phyloP scores from a whole-genome alignment of 2,113 vertebrate species.

The Plecotus auritus region DNA sequence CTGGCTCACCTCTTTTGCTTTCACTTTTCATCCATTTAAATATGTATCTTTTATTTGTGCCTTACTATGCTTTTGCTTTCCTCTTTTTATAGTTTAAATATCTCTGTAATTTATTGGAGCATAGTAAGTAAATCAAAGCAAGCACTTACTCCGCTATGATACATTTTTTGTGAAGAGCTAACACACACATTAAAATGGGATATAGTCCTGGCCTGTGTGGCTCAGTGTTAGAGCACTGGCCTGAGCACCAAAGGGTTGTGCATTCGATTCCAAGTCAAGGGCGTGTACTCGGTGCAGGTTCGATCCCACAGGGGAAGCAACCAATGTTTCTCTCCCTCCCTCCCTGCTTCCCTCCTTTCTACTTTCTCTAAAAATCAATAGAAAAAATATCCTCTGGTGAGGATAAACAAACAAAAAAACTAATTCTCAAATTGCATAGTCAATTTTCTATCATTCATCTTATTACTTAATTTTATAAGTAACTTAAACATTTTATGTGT shows the following conservation, averaged over 20 bases:
- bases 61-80: background rate
- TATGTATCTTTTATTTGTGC: background rate
- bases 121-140: background rate
- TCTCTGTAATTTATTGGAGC: background rate
- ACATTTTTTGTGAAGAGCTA: background rate
- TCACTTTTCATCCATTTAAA: background rate
- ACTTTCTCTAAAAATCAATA: too few species aligned
- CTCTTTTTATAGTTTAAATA: conserved; percentile 16
- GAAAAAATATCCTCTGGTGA: too few species aligned
- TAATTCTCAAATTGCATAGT: background rate
- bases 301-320: too few species aligned
- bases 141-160: background rate
- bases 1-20: background rate
- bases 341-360: too few species aligned
- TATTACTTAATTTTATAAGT: conserved; percentile 10
- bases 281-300: too few species aligned
- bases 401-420: background rate
- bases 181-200: background rate
- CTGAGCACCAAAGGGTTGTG: too few species aligned
- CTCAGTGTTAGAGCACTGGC: too few species aligned
- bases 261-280: too few species aligned
- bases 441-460: conserved; percentile 16
- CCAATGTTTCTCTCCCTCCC: too few species aligned
- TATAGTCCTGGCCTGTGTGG: background rate
- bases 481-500: conserved; percentile 9